Conservation (phyloP, 2,797 vertebrate species). For the Rachycentron canadum region DNA sequence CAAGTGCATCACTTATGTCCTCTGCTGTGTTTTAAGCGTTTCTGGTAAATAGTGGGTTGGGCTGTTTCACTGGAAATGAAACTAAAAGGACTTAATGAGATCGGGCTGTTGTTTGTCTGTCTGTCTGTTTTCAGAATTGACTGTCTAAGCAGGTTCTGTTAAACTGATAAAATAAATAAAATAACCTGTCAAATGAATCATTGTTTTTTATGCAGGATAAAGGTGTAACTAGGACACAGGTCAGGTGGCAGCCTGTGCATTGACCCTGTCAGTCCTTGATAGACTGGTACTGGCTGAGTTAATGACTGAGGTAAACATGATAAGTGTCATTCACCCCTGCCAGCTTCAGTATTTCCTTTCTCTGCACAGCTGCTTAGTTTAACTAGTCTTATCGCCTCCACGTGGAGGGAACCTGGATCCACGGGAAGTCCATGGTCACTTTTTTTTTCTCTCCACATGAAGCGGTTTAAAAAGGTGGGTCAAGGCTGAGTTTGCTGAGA, state of each 20-base stretch:
- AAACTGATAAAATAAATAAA: no score
- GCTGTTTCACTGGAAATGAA: neutral
- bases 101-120: no score
- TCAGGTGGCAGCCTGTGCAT: conserved; percentile 44
- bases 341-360: conserved; percentile 18
- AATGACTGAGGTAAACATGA: conserved; percentile 86
- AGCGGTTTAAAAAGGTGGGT: conserved; percentile 73
- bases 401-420: conserved; percentile 42
- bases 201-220: neutral
- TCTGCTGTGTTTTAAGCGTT: neutral
- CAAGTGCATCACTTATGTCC: neutral
- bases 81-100: no score
- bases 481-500: conserved; percentile 78
- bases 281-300: conserved; percentile 85
- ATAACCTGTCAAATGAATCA: neutral
- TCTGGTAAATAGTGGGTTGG: no score
- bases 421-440: conserved; percentile 60
- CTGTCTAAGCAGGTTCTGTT: no score
- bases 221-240: conserved; percentile 27
- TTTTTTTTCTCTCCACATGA: conserved; percentile 69
- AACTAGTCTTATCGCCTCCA: conserved; percentile 75
- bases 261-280: conserved; percentile 81
- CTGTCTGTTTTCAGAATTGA: no score
- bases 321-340: conserved; percentile 80
- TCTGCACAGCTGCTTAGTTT: conserved; percentile 74